phyloP scores from a whole-genome alignment of 2,113 vertebrate genomes.

The Pseudopipra pipra region DNA sequence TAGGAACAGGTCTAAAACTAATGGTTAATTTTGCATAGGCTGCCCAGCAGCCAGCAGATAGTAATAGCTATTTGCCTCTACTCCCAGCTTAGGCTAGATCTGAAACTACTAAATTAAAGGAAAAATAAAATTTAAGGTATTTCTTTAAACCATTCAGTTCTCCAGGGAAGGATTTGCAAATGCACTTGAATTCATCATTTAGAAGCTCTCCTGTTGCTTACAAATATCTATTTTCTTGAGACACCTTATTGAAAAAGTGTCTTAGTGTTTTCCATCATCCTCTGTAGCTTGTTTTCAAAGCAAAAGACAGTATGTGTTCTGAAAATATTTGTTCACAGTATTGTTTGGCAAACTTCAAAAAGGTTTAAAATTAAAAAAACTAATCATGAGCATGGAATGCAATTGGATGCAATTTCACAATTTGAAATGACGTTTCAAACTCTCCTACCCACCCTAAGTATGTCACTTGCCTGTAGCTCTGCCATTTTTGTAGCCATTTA shows the following conservation, averaged over 20 bases:
- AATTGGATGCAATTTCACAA: not conserved
- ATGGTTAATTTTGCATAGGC: not conserved
- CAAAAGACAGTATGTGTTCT: not conserved
- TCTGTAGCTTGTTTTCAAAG: not conserved
- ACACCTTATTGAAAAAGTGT: not conserved
- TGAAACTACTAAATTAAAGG: conserved; percentile 21
- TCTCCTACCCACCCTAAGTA: not conserved
- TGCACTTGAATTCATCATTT: not conserved
- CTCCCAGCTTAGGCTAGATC: not conserved
- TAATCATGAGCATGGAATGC: not conserved
- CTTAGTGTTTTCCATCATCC: not conserved
- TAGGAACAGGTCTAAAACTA: conserved; percentile 4
- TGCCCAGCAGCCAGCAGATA: not conserved
- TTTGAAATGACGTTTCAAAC: not conserved
- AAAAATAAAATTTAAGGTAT: conserved; percentile 11
- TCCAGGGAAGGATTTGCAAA: conserved; percentile 9
- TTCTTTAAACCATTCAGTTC: not conserved
- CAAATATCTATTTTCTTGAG: conserved; percentile 16
- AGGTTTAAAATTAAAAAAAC: not conserved
- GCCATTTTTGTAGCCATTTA: not conserved
- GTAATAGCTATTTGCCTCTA: not conserved
- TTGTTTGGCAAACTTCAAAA: not conserved
- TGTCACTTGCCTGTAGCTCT: not conserved
- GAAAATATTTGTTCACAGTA: not conserved
- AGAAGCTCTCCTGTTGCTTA: conserved; percentile 1